These are phyloP conservation scores for Tursiops truncatus DNA, from an alignment of 2,113 vertebrate species.

Conservation along the genomic window DNA sequence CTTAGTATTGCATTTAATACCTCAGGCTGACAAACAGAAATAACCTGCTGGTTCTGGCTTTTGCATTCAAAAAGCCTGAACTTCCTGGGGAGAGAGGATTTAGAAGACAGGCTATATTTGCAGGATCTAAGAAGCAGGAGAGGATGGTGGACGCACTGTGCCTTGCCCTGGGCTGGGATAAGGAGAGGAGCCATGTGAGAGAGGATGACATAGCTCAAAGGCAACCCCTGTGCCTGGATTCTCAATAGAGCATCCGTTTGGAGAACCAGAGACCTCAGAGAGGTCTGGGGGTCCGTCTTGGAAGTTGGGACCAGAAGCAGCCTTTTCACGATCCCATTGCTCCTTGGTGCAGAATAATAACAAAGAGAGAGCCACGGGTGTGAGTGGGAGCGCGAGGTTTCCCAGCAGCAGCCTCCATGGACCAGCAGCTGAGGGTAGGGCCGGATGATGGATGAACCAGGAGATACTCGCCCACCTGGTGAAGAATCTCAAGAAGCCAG, in stretches of 20 bases:
- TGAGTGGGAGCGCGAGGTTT: rapidly evolving
- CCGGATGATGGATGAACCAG: not conserved
- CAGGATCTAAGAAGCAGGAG: not conserved
- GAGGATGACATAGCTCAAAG: rapidly evolving
- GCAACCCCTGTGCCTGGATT: not conserved
- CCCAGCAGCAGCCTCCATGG: rapidly evolving
- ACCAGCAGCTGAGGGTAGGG: rapidly evolving
- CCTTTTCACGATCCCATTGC: rapidly evolving
- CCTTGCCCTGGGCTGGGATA: not conserved
- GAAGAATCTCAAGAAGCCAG: not conserved
- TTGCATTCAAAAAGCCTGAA: not conserved
- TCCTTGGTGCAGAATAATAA: not conserved
- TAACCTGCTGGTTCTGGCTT: not conserved
- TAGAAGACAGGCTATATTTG: rapidly evolving
- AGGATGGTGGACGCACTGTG: rapidly evolving
- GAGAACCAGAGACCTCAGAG: not conserved
- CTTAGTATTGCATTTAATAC: not conserved
- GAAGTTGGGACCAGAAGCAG: no score
- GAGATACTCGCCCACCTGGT: rapidly evolving
- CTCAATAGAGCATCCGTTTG: rapidly evolving
- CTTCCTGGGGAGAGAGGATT: not conserved
- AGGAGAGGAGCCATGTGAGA: not conserved
- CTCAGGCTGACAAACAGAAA: not conserved
- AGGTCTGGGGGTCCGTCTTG: no score
- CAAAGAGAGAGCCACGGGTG: not conserved